Base-by-base conservation (phyloP, 2,113 vertebrate species). In the Macroglossus sobrinus region DNA sequence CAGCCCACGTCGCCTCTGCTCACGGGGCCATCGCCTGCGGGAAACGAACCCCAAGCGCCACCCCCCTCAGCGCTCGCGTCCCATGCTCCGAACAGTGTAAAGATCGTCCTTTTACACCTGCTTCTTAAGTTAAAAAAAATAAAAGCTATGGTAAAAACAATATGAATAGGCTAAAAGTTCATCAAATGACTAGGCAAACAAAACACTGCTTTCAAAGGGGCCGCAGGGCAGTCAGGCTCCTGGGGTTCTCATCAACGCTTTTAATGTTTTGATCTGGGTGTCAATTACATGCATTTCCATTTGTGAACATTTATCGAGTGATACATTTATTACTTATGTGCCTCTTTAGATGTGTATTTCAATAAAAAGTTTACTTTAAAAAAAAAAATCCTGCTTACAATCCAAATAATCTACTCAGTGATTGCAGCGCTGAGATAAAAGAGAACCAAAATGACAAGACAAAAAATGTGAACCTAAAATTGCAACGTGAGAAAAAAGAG, bases 41-140 rank as follows among this genome's bases (percentile, higher is more conserved):
- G 61, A 71, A 35, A 72, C 9, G 35, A 16, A 30, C 38, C 40
- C 43, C 33, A 38, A 86, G 26, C 71, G 45, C 59, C 47, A 19
- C 35, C 33, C 24, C 90, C 72, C 66, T 76, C 80, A 59, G 71
- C 89, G 35, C 43, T 82, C 21, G 75, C n/a, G 47, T 33, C 26
- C 47, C 45, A 55, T 15, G 45, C 53, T 88, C 57, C 79, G 79
- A 80, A 91, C 33, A 80, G 33, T n/a, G 75, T 64, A 61, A 86
- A 33, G 19, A 50, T 91, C 59, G 72, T 47, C 61, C 61, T 84
- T 81, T 74, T 50, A 59, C 59, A 66, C 0, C 28, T 50, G 55
- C 50, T 84, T 95, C 79, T 92, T 82, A 89, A 94, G 93, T 35
- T 68, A 85, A 94, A 84, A 88, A 53, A 28, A 61, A 61, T 28